A percentile compares a stretch with the other conserved stretches of the same genome.
Evolutionary conservation across 2,797 vertebrate species (phyloP).

Genomic region (Sebastes jordani): DNA sequence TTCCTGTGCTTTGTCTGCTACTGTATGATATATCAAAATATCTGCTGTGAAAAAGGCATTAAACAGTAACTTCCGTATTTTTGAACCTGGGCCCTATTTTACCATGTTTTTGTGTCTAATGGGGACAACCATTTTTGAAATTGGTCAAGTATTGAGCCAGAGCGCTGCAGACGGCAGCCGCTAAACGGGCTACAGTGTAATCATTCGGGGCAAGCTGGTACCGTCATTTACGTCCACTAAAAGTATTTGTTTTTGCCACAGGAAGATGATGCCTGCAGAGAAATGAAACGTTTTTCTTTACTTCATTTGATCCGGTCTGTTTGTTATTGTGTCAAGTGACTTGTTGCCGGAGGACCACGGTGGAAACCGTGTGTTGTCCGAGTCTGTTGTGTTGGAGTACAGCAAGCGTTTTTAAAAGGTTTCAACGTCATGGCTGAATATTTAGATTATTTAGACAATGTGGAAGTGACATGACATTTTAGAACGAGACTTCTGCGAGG

Average conservation of each 20-base stretch:
- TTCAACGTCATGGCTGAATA: too few species aligned
- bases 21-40: neutral
- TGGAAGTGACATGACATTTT: too few species aligned
- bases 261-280: too few species aligned
- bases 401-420: too few species aligned
- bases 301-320: too few species aligned
- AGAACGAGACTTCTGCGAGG: too few species aligned
- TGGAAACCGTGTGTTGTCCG: too few species aligned
- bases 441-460: too few species aligned
- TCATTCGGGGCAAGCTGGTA: neutral
- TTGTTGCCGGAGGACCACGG: too few species aligned
- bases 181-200: neutral
- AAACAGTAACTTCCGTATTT: rapidly evolving
- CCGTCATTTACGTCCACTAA: neutral
- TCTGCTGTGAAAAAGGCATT: neutral
- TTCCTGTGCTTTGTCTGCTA: neutral
- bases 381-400: too few species aligned
- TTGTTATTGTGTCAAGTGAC: too few species aligned
- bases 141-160: neutral
- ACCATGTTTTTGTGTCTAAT: neutral
- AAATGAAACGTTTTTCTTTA: too few species aligned
- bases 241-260: neutral
- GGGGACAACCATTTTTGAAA: neutral
- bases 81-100: neutral
- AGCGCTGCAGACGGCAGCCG: neutral